Conservation (phyloP, 2,888 invertebrate species). For the Oscheius sp. region DNA sequence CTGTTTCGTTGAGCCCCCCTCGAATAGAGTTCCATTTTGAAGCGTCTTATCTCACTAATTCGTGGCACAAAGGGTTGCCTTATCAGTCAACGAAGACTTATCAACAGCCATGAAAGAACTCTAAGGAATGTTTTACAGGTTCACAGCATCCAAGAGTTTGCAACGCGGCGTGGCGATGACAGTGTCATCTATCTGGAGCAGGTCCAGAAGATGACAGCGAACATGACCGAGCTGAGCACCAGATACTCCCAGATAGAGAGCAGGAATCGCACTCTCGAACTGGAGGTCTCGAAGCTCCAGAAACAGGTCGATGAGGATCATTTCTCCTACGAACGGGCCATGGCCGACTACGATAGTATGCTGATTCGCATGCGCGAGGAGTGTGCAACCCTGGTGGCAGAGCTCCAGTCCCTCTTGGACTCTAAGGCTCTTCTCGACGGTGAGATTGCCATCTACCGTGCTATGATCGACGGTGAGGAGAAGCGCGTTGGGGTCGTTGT, state of each 20-base stretch:
- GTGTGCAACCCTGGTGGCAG: slow-evolving; percentile 73
- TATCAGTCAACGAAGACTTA: not conserved
- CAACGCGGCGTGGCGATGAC: not conserved
- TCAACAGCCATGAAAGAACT: slow-evolving; percentile 7
- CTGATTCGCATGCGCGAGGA: slow-evolving; percentile 73
- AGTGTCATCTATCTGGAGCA: slow-evolving; percentile 14
- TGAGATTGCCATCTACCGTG: slow-evolving; percentile 78
- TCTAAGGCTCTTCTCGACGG: slow-evolving; percentile 77
- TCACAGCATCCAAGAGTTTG: slow-evolving; percentile 12
- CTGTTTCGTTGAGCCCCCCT: not conserved
- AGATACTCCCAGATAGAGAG: slow-evolving; percentile 48
- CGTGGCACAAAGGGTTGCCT: slow-evolving; percentile 9
- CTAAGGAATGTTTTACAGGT: slow-evolving; percentile 11
- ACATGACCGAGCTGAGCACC: slow-evolving; percentile 41
- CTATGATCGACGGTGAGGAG: slow-evolving; percentile 77
- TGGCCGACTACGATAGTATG: slow-evolving; percentile 70
- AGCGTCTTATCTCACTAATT: slow-evolving; percentile 16
- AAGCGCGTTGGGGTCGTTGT: slow-evolving; percentile 63
- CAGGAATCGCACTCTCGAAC: slow-evolving; percentile 42
- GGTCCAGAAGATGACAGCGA: slow-evolving; percentile 42
- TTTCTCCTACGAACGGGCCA: slow-evolving; percentile 73
- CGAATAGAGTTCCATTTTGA: slow-evolving; percentile 1
- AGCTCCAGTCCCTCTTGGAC: slow-evolving; percentile 74
- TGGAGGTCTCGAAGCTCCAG: slow-evolving; percentile 72
- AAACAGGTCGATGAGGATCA: slow-evolving; percentile 75